phyloP scores from a whole-genome alignment of 2,888 invertebrate genomes.

The Apodemia zela region DNA sequence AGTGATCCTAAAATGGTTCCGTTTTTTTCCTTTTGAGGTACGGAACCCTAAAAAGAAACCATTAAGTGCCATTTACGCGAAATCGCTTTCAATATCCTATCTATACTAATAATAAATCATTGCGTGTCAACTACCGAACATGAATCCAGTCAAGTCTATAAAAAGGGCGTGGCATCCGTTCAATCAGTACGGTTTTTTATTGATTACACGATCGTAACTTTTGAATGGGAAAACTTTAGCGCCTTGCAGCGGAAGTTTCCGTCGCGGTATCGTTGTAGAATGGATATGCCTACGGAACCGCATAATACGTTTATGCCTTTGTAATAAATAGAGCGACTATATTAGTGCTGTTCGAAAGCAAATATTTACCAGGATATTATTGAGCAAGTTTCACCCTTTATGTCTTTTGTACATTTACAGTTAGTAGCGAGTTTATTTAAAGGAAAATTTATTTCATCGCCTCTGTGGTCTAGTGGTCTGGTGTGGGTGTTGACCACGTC shows the following conservation, averaged over 20 bases:
- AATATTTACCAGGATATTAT: background rate
- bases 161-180: slow-evolving; percentile 27
- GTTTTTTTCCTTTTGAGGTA: too few relatives aligned
- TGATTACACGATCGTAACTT: slow-evolving; percentile 32
- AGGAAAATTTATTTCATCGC: too few relatives aligned
- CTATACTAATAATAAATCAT: background rate
- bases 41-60: too few relatives aligned
- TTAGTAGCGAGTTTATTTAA: too few relatives aligned
- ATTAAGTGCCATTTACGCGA: background rate
- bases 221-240: slow-evolving; percentile 32
- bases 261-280: slow-evolving; percentile 23
- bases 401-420: too few relatives aligned
- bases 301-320: background rate
- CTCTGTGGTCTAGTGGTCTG: too few relatives aligned
- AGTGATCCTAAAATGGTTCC: too few relatives aligned
- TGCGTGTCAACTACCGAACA: background rate
- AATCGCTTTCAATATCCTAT: background rate
- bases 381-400: background rate
- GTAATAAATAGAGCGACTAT: background rate
- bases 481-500: too few relatives aligned
- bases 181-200: slow-evolving; percentile 33
- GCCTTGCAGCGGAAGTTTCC: slow-evolving; percentile 29
- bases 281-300: background rate
- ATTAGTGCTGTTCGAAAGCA: background rate
- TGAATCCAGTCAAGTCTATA: slow-evolving; percentile 17